Evolutionary conservation across 2,888 invertebrate species (phyloP), one percentile per base, ranked within the genome.

Genomic region (Oligia fasciuncula): DNA sequence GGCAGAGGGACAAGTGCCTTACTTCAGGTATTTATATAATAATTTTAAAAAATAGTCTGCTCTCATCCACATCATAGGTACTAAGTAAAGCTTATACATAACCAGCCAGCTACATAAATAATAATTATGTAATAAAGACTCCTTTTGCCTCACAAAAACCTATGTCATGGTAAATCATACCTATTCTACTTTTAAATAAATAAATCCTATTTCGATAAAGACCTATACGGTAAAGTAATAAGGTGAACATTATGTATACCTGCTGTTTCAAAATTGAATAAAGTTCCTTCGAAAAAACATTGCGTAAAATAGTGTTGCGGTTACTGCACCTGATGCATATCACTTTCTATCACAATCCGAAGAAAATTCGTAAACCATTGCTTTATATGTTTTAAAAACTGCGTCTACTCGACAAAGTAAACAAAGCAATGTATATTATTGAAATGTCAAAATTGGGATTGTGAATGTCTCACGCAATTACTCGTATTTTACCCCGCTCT

Each of bases 101-200:
- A 57, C 63, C 88, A 89, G 86, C 88, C 88, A 70, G 60, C 84
- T 83, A 88, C 83, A 49, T 72, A 75, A 71, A 77, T 69, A 65
- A 68, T 63, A 49, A 4, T 8, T 4, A 51, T 35, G 23, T 13
- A 60, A 65, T 35, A 6, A 54, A 35, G 2, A 60, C 46, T n/a
- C 9, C 17, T 23, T 75, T 57, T 23, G 6, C 23, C 23, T 57
- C 23, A 74, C 29, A 40, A n/a, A 40, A 40, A 9, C 70, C 51
- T 49, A 19, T 9, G 17, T 40, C 54, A 6, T 17, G 17, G 17
- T 70, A 40, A 54, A 70, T 70, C 3, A 54, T 51, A 35, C 35
- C 51, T 35, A 54, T 23, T 54, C 14, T 17, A 70, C 1, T 14
- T 35, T 23, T 35, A 35, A 5, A 5, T 40, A 19, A n/a, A 11